Percentiles rank a stretch among this genome's conserved stretches.
Evolutionary conservation across 1,140 invertebrate genomes (phyloP).

Genomic region (Euschistus heros): DNA sequence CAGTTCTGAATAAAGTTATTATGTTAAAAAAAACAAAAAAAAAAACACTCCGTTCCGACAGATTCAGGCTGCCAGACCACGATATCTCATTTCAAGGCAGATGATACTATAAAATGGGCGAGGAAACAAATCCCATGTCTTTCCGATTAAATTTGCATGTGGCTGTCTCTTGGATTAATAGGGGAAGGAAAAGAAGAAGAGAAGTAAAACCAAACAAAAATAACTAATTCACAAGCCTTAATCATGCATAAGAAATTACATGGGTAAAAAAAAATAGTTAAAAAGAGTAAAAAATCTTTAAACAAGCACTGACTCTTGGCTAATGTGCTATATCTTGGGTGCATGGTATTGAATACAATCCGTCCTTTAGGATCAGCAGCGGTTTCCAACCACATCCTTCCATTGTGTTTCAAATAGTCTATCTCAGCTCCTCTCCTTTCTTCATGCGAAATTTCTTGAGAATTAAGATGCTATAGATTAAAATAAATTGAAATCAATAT

Average conservation of each 20-base stretch:
- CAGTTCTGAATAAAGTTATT: too few species aligned
- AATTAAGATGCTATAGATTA: constrained; percentile 51
- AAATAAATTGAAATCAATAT: constrained; percentile 22
- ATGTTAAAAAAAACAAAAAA: too few species aligned
- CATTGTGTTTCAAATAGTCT: constrained; percentile 75
- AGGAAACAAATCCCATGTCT: too few species aligned
- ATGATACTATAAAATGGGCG: too few species aligned
- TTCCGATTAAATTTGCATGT: too few species aligned
- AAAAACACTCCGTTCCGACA: too few species aligned
- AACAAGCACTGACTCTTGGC: constrained; percentile 40
- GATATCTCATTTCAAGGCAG: too few species aligned
- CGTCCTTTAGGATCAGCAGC: constrained; percentile 38
- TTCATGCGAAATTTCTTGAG: constrained; percentile 48
- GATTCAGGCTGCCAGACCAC: too few species aligned
- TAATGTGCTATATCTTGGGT: constrained; percentile 59
- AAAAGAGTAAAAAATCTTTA: constrained; percentile 19
- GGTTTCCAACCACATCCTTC: constrained; percentile 54
- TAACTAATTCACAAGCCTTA: not conserved
- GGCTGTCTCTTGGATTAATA: not conserved
- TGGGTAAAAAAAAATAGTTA: not conserved
- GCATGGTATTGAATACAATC: constrained; percentile 50
- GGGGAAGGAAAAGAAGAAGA: not conserved
- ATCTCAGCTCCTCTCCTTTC: constrained; percentile 74
- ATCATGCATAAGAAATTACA: not conserved
- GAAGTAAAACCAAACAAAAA: not conserved